These are phyloP conservation scores for Xanthia icteritia DNA, from an alignment of 2,888 invertebrate species.

Conservation along the genomic window DNA sequence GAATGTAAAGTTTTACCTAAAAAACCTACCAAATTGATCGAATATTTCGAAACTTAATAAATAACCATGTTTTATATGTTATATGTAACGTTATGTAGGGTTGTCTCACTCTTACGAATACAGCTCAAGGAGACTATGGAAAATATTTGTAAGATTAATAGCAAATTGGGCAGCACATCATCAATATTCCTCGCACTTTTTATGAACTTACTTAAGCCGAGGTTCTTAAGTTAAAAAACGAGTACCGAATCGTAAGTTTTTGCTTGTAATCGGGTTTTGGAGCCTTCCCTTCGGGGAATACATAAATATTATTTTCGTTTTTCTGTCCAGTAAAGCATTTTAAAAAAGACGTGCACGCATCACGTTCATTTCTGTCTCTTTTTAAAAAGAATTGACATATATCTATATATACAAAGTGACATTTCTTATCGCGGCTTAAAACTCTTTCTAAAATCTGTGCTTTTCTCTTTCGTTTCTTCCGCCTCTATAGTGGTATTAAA, in stretches of 20 bases:
- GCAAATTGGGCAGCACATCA: slow-evolving; percentile 2
- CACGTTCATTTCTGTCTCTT: too few species aligned
- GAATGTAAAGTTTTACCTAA: background rate
- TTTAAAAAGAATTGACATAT: too few species aligned
- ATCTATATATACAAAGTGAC: too few species aligned
- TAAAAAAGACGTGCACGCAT: background rate
- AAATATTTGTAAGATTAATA: background rate
- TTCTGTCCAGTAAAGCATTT: background rate
- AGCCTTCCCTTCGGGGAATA: too few species aligned
- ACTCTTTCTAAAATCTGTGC: too few species aligned
- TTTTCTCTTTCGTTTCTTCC: too few species aligned
- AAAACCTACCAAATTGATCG: background rate
- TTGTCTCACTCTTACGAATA: background rate
- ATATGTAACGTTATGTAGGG: background rate
- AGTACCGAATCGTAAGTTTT: slow-evolving; percentile 29
- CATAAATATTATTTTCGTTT: too few species aligned
- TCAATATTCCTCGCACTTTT: slow-evolving; percentile 37
- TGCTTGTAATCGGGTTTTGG: background rate
- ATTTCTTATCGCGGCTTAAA: too few species aligned
- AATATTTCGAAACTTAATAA: background rate
- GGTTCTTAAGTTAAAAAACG: slow-evolving; percentile 7
- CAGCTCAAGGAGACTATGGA: background rate
- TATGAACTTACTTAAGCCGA: slow-evolving; percentile 12
- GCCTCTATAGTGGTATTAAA: too few species aligned
- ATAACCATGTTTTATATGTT: background rate